These are phyloP conservation scores for Drosophila arawakana DNA, from an alignment of 1,140 invertebrate species.

Conservation along the genomic window DNA sequence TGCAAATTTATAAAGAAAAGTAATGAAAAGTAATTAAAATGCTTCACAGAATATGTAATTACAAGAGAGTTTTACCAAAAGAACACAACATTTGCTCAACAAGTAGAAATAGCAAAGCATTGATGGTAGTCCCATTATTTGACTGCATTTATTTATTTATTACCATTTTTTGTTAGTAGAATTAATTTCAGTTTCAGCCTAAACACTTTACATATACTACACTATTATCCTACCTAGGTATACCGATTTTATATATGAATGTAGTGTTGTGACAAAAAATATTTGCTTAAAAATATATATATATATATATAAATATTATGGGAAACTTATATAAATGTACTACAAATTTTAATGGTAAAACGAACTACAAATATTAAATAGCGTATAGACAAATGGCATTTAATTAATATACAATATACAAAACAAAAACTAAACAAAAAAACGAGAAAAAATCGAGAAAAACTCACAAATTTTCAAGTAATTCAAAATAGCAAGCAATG, in stretches of 20 bases:
- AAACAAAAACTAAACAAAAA: slow-evolving; percentile 5
- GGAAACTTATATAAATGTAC: slow-evolving; percentile 70
- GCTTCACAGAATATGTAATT: slow-evolving; percentile 34
- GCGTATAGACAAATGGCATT: slow-evolving; percentile 72
- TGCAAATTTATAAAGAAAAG: slow-evolving; percentile 37
- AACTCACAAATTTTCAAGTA: slow-evolving; percentile 77
- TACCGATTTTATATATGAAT: slow-evolving; percentile 80
- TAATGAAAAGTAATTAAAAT: slow-evolving; percentile 5
- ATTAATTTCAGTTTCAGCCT: slow-evolving; percentile 13
- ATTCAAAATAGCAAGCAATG: slow-evolving; percentile 65
- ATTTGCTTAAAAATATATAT: slow-evolving; percentile 40
- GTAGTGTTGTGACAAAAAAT: slow-evolving; percentile 75
- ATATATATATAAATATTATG: slow-evolving; percentile 40
- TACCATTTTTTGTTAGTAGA: background rate
- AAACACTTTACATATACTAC: slow-evolving; percentile 27
- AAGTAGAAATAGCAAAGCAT: slow-evolving; percentile 50
- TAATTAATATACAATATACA: slow-evolving; percentile 60
- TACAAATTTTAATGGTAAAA: slow-evolving; percentile 74
- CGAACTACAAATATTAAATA: slow-evolving; percentile 81
- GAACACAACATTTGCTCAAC: slow-evolving; percentile 60
- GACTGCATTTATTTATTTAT: slow-evolving; percentile 8
- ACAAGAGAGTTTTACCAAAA: slow-evolving; percentile 24
- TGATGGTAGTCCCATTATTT: slow-evolving; percentile 26
- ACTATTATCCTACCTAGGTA: slow-evolving; percentile 58
- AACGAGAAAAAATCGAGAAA: slow-evolving; percentile 36